Base-by-base conservation (phyloP, 1,140 invertebrate genomes). In the Heliconius nattereri region DNA sequence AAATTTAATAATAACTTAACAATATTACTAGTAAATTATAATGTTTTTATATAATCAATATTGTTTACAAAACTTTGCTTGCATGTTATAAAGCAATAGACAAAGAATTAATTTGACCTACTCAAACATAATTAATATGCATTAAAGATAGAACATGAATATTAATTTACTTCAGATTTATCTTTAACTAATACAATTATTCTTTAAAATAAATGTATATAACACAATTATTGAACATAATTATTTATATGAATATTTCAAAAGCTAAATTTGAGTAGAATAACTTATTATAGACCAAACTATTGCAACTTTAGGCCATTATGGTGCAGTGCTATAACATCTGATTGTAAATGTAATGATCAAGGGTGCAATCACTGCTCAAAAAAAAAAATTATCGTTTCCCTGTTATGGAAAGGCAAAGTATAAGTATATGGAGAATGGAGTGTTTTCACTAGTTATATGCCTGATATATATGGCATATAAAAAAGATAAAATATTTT, bases 21-120 rank as follows among this genome's bases (percentile, higher is more conserved):
- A 57, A 16, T n/a, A n/a, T n/a, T 60, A 60, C 54, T 60, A 3
- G 1, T 57, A 23, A 7, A 52, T 52, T 52, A 52, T 52, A 66
- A 66, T 66, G 2, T 66, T 29, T 66, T 26, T 66, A 26, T 66
- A 16, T 66, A 66, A 29, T 66, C n/a, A 66, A 26, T 66, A 3
- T 26, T 66, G 23, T 26, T 66, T 66, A 13, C 3, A 26, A 16
- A 66, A 13, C 29, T 66, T 66, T 26, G 11, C 57, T 66, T 57
- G 54, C 20, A 57, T 57, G 8, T n/a, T 57, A 23, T 57, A 57
- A 23, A 29, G 26, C 60, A 66, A 66, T 66, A 66, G 23, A 60
- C 23, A 66, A 66, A 66, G 1, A n/a, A 66, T 66, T 29, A 60
- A 60, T 29, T 66, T 66, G 60, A 66, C 60, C 60, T 66, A 66